A percentile compares a stretch with the other conserved stretches of the same genome.
These are phyloP conservation scores for Lepeophtheirus nordmannii DNA, from an alignment of 2,888 invertebrate species.

Conservation along the genomic window DNA sequence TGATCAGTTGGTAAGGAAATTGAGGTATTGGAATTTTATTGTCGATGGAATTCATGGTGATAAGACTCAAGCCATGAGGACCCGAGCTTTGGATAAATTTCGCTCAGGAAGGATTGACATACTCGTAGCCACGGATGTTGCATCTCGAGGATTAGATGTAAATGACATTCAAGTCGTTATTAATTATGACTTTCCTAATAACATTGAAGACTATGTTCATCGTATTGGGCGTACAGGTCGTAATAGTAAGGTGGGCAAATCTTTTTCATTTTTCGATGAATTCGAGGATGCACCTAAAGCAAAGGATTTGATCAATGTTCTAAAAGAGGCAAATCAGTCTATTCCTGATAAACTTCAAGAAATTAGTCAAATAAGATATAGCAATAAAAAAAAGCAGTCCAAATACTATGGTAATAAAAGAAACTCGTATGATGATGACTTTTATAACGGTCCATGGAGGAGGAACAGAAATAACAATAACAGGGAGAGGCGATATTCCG, in stretches of 20 bases:
- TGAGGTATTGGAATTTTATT: not conserved
- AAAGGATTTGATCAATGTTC: conserved; percentile 3
- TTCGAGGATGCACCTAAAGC: not conserved
- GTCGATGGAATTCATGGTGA: conserved; percentile 17
- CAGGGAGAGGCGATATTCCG: not conserved
- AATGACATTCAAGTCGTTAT: conserved; percentile 17
- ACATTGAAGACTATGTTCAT: conserved; percentile 20
- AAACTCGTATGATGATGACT: not conserved
- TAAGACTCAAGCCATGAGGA: conserved; percentile 9
- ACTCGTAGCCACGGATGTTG: conserved; percentile 18
- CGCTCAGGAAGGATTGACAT: not conserved
- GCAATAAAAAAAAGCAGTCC: not conserved
- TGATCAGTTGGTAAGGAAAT: not conserved
- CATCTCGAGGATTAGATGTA: conserved; percentile 19
- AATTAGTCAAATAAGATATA: not conserved
- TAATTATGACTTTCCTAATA: conserved; percentile 13
- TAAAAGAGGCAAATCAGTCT: conserved; percentile 14
- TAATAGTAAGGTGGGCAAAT: not conserved
- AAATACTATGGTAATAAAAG: not conserved
- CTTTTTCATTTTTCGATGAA: conserved; percentile 4
- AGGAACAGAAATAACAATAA: not conserved
- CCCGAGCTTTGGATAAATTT: conserved; percentile 6
- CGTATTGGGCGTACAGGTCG: conserved; percentile 21
- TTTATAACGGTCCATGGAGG: not conserved
- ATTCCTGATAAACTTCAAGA: conserved; percentile 6